These are phyloP conservation scores for Zaprionus capensis DNA, from an alignment of 1,140 invertebrate species.

Conservation along the genomic window DNA sequence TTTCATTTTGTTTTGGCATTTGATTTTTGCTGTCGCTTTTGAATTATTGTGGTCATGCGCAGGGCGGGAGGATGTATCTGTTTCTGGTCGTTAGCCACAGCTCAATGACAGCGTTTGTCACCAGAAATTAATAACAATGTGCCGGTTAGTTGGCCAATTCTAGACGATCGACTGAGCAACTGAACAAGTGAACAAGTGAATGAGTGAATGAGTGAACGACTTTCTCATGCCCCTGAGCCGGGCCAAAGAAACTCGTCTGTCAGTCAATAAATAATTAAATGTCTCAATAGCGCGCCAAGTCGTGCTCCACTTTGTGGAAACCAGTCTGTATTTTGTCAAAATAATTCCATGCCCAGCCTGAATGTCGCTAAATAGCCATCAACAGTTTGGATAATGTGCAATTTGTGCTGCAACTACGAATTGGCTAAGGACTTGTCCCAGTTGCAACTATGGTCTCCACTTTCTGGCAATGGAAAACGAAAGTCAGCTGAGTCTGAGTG, in stretches of 20 bases:
- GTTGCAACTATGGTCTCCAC: background rate
- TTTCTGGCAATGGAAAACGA: conserved; percentile 49
- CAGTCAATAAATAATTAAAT: conserved; percentile 45
- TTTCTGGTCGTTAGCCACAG: conserved; percentile 74
- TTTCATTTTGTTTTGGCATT: conserved; percentile 72
- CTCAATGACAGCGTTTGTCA: conserved; percentile 79
- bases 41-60: conserved; percentile 47
- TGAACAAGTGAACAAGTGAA: background rate
- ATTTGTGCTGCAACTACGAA: background rate
- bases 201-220: conserved; percentile 13
- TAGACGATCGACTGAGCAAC: conserved; percentile 31
- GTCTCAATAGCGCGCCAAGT: conserved; percentile 31
- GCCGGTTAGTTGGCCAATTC: conserved; percentile 76
- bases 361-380: background rate
- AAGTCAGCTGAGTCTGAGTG: conserved; percentile 36
- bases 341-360: background rate
- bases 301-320: conserved; percentile 12
- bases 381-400: background rate
- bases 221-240: conserved; percentile 66
- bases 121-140: conserved; percentile 81
- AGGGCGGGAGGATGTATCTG: conserved; percentile 27
- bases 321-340: background rate
- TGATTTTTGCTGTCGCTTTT: conserved; percentile 54
- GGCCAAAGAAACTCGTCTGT: conserved; percentile 60
- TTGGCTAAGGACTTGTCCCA: background rate